Evolutionary conservation across 2,797 vertebrate species (phyloP).

Genomic region (Psittacula derbiana): DNA sequence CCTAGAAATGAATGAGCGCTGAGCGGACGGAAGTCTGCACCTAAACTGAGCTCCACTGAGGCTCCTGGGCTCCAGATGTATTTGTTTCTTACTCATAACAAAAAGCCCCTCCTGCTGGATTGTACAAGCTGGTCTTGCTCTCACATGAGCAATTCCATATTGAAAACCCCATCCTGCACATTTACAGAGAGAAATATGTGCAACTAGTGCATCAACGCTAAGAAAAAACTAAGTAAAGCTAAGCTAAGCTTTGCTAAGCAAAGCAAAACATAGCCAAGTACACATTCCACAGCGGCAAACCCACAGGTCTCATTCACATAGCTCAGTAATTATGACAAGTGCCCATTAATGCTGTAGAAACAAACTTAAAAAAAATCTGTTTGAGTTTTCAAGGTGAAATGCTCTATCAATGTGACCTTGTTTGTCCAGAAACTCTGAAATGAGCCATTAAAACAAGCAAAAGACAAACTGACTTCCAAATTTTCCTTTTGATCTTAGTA

Average conservation of each 20-base stretch:
- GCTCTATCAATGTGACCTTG: neutral
- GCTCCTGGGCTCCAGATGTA: neutral
- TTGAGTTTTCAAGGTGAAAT: neutral
- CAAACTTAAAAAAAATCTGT: neutral
- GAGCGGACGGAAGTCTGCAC: neutral
- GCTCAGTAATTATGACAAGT: neutral
- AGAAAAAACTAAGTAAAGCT: neutral
- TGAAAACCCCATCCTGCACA: fast-evolving
- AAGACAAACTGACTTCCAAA: neutral
- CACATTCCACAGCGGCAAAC: neutral
- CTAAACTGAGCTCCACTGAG: neutral
- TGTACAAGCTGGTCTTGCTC: neutral
- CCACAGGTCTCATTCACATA: neutral
- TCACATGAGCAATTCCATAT: neutral
- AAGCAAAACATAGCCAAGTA: neutral
- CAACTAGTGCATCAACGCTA: neutral
- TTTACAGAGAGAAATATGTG: neutral
- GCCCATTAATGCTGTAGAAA: neutral
- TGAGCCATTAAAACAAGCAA: neutral
- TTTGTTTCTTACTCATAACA: neutral
- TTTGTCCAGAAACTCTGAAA: neutral
- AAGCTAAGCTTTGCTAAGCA: neutral
- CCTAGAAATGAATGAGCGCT: neutral
- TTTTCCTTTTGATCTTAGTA: conserved; percentile 5
- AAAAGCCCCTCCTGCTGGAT: conserved; percentile 3